A percentile compares a stretch with the other conserved stretches of the same genome.
Evolutionary conservation across 2,113 vertebrate genomes (phyloP).

Genomic region (Solenodon paradoxus): DNA sequence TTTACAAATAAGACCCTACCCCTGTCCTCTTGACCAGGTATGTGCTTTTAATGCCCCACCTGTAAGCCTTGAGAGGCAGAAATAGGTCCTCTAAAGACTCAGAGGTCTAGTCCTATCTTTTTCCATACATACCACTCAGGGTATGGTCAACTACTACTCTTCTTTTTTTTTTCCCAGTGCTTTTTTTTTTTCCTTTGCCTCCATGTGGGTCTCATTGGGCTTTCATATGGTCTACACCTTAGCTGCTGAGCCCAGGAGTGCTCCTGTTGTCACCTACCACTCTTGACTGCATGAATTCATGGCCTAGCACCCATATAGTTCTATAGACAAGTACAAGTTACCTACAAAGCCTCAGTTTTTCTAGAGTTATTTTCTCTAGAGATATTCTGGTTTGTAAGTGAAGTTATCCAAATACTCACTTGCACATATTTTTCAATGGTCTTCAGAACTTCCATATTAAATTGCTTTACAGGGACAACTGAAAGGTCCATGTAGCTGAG

Average conservation of each 20-base stretch:
- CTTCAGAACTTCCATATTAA: slow-evolving; percentile 96
- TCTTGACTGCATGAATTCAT: not conserved
- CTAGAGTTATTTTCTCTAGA: not conserved
- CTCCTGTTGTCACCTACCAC: not conserved
- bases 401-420: slow-evolving; percentile 79
- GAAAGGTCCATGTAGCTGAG: slow-evolving; percentile 97
- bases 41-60: not conserved
- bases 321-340: no score
- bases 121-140: not conserved
- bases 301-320: fast-evolving
- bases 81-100: not conserved
- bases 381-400: not conserved
- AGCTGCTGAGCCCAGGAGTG: no score
- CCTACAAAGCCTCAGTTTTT: not conserved
- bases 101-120: not conserved
- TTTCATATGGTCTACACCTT: no score
- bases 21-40: not conserved
- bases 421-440: slow-evolving; percentile 98
- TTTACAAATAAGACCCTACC: not conserved
- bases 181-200: no score
- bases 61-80: not conserved
- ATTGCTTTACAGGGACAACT: slow-evolving; percentile 93
- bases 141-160: not conserved
- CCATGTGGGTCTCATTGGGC: no score
- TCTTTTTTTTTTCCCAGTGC: no score